Evolutionary conservation across 2,113 vertebrate genomes (phyloP), one percentile per base, ranked within the genome.

Genomic region (Embiotoca jacksoni): DNA sequence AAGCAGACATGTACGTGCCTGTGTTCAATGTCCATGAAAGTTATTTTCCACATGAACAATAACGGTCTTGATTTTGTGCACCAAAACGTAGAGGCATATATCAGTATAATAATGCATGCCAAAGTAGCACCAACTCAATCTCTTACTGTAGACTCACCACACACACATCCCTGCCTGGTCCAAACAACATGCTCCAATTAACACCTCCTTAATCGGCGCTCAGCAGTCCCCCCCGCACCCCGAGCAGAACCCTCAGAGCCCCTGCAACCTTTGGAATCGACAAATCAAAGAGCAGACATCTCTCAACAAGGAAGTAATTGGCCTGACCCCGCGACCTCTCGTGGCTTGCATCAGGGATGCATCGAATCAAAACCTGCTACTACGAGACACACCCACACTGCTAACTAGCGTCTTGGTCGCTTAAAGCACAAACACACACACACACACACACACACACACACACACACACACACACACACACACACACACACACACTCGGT

Each of bases 241-340:
- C 74, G 89, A 78, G 49, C 76, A 63, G 77, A 81, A 80, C 85
- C 79, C 55, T 91, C 57, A 79, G 81, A 92, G 81, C 78, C 71
- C 57, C 39, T 33, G 70, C 84, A 89, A 83, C 83, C 95, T 96
- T 98, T 97, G 97, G 96, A 98, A 97, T 95, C 94, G 83, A 84
- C 57, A 88, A 95, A 98, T 99, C 97, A 99, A 99, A 99, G 95
- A 91, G 92, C 88, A 93, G 92, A 92, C 93, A 90, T 92, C 77
- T 85, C 89, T 92, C 82, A 95, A 95, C 84, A 94, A 95, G 96
- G 94, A 96, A 95, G 95, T 99, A 99, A 99, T 99, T 99, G 98
- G 97, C 93, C 96, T 97, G 96, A 96, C 98, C 97, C 94, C 77
- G 15, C 94, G 94, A 96, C 96, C 97, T 87, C 95, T 93, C 91